Evolutionary conservation across 2,113 vertebrate genomes (phyloP).

Genomic region (Pteronura brasiliensis): DNA sequence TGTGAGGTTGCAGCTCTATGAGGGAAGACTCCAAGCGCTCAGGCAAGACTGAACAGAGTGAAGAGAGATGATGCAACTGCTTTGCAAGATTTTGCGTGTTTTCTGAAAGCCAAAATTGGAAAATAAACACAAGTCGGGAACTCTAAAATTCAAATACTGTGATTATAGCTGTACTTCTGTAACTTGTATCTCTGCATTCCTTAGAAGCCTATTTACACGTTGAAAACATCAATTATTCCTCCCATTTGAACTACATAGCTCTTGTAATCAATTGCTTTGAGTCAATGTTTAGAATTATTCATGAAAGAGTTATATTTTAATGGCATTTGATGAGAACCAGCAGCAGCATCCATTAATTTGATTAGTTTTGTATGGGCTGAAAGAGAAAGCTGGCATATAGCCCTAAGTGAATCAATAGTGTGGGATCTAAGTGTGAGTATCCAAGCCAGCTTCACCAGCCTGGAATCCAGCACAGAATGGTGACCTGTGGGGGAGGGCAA

Average conservation of each 20-base stretch:
- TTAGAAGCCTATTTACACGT: constrained; percentile 72
- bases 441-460: not conserved
- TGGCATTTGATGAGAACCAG: constrained; percentile 62
- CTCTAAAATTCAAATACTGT: constrained; percentile 44
- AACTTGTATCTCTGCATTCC: constrained; percentile 59
- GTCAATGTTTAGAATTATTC: constrained; percentile 75
- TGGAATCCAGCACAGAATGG: not conserved
- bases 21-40: not conserved
- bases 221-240: constrained; percentile 75
- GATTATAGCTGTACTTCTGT: constrained; percentile 55
- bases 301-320: constrained; percentile 74
- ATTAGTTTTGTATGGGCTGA: constrained; percentile 58
- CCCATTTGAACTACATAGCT: constrained; percentile 45
- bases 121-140: constrained; percentile 47
- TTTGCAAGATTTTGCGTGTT: not conserved
- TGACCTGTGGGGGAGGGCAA: not conserved
- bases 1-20: not conserved
- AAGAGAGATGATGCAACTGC: not conserved
- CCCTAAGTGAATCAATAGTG: constrained; percentile 36
- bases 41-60: not conserved
- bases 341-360: constrained; percentile 68
- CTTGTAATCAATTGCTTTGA: constrained; percentile 68
- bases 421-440: not conserved
- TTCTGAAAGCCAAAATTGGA: constrained; percentile 21
- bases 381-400: constrained; percentile 26